These are phyloP conservation scores for Zaprionus inermis DNA, from an alignment of 1,140 invertebrate species.

Conservation along the genomic window DNA sequence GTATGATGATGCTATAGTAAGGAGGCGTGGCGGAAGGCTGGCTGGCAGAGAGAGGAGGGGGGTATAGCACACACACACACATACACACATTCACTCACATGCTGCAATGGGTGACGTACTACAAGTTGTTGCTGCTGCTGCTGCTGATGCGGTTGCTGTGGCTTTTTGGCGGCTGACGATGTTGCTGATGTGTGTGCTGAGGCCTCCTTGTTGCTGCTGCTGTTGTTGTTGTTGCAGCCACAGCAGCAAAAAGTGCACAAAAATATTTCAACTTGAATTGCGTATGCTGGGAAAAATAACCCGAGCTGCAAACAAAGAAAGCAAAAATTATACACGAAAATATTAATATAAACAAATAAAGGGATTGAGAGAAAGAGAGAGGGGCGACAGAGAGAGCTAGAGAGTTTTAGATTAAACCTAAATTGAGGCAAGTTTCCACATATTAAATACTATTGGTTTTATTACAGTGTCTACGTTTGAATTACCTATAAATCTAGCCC, in stretches of 20 bases:
- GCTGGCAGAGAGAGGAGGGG: not conserved
- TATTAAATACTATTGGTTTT: not conserved
- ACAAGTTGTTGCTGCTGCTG: slow-evolving; percentile 41
- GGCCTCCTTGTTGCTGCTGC: slow-evolving; percentile 14
- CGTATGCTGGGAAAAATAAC: slow-evolving; percentile 24
- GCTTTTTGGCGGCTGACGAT: slow-evolving; percentile 37
- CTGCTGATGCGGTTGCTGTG: slow-evolving; percentile 35
- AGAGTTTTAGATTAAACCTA: not conserved
- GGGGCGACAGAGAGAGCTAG: not conserved
- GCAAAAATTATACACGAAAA: not conserved
- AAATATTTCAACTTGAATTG: slow-evolving; percentile 40
- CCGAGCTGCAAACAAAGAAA: slow-evolving; percentile 5
- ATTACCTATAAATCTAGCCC: not conserved
- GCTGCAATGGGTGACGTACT: slow-evolving; percentile 48
- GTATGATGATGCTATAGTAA: slow-evolving; percentile 29
- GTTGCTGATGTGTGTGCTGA: slow-evolving; percentile 35
- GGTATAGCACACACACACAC: not conserved
- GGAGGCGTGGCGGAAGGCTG: slow-evolving; percentile 31
- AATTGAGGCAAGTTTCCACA: not conserved
- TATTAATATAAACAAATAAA: not conserved
- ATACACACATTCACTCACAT: slow-evolving; percentile 1
- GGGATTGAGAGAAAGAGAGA: not conserved
- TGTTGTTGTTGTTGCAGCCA: slow-evolving; percentile 16
- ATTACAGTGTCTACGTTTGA: not conserved
- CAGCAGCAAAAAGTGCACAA: slow-evolving; percentile 21